Base-by-base conservation (phyloP, 2,888 invertebrate species). In the Osedax frankpressi region DNA sequence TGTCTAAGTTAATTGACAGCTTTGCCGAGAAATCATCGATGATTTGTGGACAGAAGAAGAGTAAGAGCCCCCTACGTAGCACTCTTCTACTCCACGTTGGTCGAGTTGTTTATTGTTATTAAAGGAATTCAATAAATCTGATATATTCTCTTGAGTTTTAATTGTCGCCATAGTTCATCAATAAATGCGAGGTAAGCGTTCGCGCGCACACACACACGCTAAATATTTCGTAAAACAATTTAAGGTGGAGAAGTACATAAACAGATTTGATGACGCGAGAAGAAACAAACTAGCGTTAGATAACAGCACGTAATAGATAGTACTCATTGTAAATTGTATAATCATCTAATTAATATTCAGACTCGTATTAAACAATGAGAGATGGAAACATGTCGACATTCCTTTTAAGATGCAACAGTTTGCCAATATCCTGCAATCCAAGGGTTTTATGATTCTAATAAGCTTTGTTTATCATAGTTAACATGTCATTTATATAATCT, bases 371-470 rank as follows among this genome's bases (percentile, higher is more conserved):
- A 95, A 95, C 82, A 89, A 89, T 76, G 97, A 97, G 84, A 87
- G 92, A 75, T 97, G 97, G 97, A 93, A 92, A 81, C 89, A 91
- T 79, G 92, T 93, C 2, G 93, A 94, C 80, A 92, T 96, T 71
- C 92, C 94, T 0, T 87, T 11, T 19, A 44, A 19, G 19, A 6
- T 44, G 19, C 44, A 44, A 19, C 11, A 44, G 44, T 11, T 44
- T 44, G 44, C 44, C 11, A 44, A 44, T 44, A 44, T 19, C 6
- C 44, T 44, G 19, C 44, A 44, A 44, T 62, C 59, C 29, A 72
- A 72, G 26, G 30, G 25, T 24, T 73, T 11, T 74, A n/a, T 30
- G 19, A 24, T n/a, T n/a, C n/a, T n/a, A n/a, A n/a, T n/a, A n/a
- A n/a, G n/a, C n/a, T n/a, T n/a, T n/a, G n/a, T n/a, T n/a, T n/a